Evolutionary conservation across 1,140 invertebrate genomes (phyloP).

Genomic region (Spodoptera frugiperda): DNA sequence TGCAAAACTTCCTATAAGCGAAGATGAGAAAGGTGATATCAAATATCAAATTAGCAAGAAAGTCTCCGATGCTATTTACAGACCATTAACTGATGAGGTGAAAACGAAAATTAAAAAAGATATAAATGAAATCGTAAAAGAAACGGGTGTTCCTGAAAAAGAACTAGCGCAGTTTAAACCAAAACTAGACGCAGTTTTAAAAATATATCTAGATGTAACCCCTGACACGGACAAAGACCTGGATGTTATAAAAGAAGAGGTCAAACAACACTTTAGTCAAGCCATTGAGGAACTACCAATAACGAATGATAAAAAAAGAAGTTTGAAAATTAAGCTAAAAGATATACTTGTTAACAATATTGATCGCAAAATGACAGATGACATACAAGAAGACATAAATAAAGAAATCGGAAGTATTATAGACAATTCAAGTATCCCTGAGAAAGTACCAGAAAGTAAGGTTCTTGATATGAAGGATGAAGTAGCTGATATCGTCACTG

Average conservation of each 20-base stretch:
- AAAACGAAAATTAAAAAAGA: neutral
- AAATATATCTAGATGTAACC: neutral
- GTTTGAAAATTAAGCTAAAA: neutral
- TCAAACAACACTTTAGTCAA: neutral
- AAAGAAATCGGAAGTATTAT: slow-evolving; percentile 1
- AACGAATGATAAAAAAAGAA: neutral
- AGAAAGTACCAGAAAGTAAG: neutral
- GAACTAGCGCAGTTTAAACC: neutral
- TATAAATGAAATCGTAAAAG: neutral
- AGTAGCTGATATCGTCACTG: too few species aligned
- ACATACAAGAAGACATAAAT: neutral
- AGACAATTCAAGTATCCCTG: neutral
- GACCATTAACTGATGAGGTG: slow-evolving; percentile 1
- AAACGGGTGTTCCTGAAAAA: neutral
- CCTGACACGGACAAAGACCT: neutral
- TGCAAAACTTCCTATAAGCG: neutral
- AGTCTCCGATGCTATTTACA: neutral
- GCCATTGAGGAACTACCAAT: neutral
- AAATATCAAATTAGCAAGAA: neutral
- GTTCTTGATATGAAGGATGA: too few species aligned
- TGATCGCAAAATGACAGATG: neutral
- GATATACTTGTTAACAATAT: neutral
- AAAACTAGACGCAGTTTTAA: neutral
- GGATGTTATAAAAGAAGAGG: neutral
- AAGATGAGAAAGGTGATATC: neutral